phyloP scores from a whole-genome alignment of 2,797 vertebrate genomes.

The Alca torda region DNA sequence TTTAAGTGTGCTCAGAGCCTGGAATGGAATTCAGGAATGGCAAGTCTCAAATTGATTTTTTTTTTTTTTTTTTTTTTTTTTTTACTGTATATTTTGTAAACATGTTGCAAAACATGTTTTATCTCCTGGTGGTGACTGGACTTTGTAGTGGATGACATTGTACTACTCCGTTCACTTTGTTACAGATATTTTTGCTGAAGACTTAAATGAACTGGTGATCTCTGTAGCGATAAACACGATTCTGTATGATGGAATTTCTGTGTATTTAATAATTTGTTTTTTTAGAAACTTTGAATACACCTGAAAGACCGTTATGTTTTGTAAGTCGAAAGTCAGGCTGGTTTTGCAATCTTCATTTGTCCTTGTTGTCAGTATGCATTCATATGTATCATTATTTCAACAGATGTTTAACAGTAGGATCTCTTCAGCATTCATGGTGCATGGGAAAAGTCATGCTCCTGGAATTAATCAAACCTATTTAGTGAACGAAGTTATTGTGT shows the following conservation, averaged over 20 bases:
- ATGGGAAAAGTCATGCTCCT: not conserved
- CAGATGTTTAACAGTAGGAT: not conserved
- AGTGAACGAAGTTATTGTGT: not conserved
- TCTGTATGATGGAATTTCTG: not conserved
- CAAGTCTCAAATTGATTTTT: not conserved
- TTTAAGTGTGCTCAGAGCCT: not conserved
- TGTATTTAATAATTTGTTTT: not conserved
- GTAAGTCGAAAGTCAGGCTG: not conserved
- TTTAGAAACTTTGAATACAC: not conserved
- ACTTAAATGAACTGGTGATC: not conserved
- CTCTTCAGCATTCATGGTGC: not conserved
- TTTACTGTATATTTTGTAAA: not conserved
- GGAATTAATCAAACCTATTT: not conserved
- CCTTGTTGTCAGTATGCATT: not conserved
- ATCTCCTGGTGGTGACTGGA: not conserved
- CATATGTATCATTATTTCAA: not conserved
- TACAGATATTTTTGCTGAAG: not conserved
- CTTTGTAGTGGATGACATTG: not conserved
- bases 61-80: not conserved
- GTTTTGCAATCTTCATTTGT: not conserved
- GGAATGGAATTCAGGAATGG: not conserved
- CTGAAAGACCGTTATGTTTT: not conserved
- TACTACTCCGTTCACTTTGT: not conserved
- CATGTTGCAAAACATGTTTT: not conserved
- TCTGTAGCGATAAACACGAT: not conserved